Evolutionary conservation across 2,888 invertebrate species (phyloP).

Genomic region (Cataglyphis cursor): DNA sequence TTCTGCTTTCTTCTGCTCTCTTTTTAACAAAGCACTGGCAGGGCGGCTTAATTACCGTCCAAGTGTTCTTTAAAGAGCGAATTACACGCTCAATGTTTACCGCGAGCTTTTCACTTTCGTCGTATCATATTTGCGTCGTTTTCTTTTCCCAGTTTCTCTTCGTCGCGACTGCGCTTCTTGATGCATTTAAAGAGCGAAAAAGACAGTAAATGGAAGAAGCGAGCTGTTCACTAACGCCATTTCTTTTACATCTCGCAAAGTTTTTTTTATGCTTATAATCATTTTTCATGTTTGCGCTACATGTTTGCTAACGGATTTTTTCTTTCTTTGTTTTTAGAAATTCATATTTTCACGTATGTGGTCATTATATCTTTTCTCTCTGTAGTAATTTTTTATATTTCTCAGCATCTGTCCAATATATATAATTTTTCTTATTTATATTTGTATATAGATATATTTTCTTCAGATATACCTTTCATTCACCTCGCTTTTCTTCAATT

Average conservation of each 20-base stretch:
- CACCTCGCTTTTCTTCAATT: conserved; percentile 20
- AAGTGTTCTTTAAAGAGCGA: conserved; percentile 86
- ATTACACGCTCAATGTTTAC: conserved; percentile 86
- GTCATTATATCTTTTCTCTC: background rate
- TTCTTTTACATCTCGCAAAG: conserved; percentile 81
- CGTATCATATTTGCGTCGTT: conserved; percentile 56
- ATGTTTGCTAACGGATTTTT: conserved; percentile 14
- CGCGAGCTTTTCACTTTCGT: conserved; percentile 83
- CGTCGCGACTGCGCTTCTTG: conserved; percentile 40
- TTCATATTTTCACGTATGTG: background rate
- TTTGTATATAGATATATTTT: background rate
- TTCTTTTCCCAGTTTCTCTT: conserved; percentile 55
- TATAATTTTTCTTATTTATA: background rate
- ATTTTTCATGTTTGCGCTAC: conserved; percentile 59
- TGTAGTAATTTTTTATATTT: background rate
- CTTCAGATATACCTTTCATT: conserved; percentile 20
- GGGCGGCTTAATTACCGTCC: conserved; percentile 84
- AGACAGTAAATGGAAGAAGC: conserved; percentile 37
- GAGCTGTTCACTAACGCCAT: conserved; percentile 66
- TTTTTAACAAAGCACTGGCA: conserved; percentile 58
- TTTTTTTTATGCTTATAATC: conserved; percentile 78
- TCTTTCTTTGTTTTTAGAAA: background rate
- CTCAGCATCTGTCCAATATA: background rate
- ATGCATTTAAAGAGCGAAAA: conserved; percentile 36
- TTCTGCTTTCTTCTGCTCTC: conserved; percentile 36